Evolutionary conservation across 92 coral and sea anemone genomes (phyloP).

Genomic region (Heliopora coerulea): DNA sequence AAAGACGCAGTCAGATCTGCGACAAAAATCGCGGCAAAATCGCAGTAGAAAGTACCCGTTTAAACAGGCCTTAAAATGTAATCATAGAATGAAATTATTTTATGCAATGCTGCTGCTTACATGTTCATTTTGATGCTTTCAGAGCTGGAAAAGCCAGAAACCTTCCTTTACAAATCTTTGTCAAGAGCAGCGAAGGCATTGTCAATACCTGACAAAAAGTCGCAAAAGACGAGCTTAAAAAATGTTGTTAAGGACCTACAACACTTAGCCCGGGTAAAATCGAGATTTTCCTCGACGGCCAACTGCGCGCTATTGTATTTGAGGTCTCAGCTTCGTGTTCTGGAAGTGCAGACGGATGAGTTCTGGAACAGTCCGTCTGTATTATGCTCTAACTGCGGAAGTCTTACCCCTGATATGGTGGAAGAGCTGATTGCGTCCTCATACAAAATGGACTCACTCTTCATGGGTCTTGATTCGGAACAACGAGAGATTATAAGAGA

Average conservation of each 20-base stretch:
- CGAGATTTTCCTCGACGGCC: conserved; percentile 64
- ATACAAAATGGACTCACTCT: conserved; percentile 76
- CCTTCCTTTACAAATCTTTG: conserved; percentile 12
- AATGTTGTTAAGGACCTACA: conserved; percentile 76
- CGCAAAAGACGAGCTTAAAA: conserved; percentile 40
- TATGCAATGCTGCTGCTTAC: not conserved
- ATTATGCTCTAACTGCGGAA: conserved; percentile 74
- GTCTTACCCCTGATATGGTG: conserved; percentile 62
- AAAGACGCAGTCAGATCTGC: too few relatives aligned
- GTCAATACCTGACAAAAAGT: conserved; percentile 14
- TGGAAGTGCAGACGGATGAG: conserved; percentile 77
- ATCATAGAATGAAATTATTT: too few relatives aligned
- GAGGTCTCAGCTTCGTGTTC: conserved; percentile 66
- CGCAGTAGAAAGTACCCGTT: too few relatives aligned
- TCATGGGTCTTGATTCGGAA: conserved; percentile 71
- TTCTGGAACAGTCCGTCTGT: conserved; percentile 83
- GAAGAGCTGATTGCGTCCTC: conserved; percentile 72
- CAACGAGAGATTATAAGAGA: conserved; percentile 74
- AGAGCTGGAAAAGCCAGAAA: conserved; percentile 25
- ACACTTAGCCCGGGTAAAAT: conserved; percentile 68
- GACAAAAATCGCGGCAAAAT: too few relatives aligned
- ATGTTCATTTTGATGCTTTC: not conserved
- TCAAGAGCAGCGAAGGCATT: conserved; percentile 31
- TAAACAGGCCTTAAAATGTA: too few relatives aligned
- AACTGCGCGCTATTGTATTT: conserved; percentile 79